These are phyloP conservation scores for Clostera curtula DNA, from an alignment of 2,888 invertebrate genomes.

Conservation along the genomic window DNA sequence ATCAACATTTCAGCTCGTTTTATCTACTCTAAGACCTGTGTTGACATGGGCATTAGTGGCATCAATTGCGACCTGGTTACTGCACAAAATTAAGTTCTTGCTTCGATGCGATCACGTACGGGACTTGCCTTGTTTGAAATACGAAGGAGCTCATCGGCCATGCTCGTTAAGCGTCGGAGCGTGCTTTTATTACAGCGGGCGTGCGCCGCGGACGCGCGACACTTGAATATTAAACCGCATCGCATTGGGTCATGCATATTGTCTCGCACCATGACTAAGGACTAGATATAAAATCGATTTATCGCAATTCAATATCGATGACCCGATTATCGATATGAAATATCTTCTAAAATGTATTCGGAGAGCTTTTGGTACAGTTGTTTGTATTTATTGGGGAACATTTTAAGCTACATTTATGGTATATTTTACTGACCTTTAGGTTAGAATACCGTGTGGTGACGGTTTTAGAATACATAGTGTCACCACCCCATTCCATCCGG, in stretches of 20 bases:
- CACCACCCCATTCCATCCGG: too few species aligned
- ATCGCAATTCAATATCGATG: too few species aligned
- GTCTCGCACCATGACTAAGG: conserved; percentile 46
- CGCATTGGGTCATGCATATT: conserved; percentile 64
- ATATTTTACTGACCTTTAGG: too few species aligned
- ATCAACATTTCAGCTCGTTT: too few species aligned
- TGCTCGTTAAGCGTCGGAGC: conserved; percentile 70
- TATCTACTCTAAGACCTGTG: too few species aligned
- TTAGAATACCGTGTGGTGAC: too few species aligned
- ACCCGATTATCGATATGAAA: too few species aligned
- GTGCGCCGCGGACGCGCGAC: conserved; percentile 59
- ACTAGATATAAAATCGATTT: conserved; percentile 39
- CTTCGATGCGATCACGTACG: conserved; percentile 62
- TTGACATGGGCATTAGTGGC: conserved; percentile 29
- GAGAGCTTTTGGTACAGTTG: too few species aligned
- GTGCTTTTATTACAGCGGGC: conserved; percentile 71
- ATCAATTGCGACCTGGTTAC: conserved; percentile 57
- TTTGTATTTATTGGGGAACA: too few species aligned
- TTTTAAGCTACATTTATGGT: too few species aligned
- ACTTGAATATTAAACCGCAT: conserved; percentile 64
- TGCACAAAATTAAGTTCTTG: conserved; percentile 51
- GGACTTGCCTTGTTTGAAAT: conserved; percentile 65
- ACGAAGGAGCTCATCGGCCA: conserved; percentile 69
- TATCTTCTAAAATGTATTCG: too few species aligned
- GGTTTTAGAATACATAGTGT: too few species aligned